Evolutionary conservation across 2,113 vertebrate species (phyloP), one percentile per base, ranked within the genome.

Genomic region (Electrona antarctica): DNA sequence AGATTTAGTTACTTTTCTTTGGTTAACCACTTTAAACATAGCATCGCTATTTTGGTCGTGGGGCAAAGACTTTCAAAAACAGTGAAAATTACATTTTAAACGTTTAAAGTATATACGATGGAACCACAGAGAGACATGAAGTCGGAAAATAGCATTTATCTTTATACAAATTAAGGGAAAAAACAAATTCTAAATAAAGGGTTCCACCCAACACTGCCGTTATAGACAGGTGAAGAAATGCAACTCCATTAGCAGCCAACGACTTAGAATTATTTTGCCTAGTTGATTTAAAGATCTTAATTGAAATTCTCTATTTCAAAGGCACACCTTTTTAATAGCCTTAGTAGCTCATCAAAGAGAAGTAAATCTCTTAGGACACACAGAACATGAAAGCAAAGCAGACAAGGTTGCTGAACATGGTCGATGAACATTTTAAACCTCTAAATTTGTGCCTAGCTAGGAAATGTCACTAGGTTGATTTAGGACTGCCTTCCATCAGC

Each of bases 321-420:
- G 66, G 28, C 41, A 50, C 48, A 49, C 33, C 66, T 82, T 78
- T 69, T 55, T 59, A 67, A 85, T 77, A 79, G 49, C 62, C 21
- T 60, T 45, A 73, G 7, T 64, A 54, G 7, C 67, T 52, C 58
- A 77, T 83, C 70, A 85, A 88, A 78, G 72, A 57, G 45, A 33
- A 69, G 63, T 61, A 67, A 74, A 82, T 82, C 71, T 69, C 56
- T 62, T 67, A 10, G 47, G 63, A 62, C 75, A 50, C 41, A 52
- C 46, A 14, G 45, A 56, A 73, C 80, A 83, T 83, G 67, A 83
- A 86, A 77, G 76, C 51, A 8, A 45, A 68, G 72, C 57, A 81
- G 74, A 77, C 77, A 75, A 80, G 67, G 54, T 9, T 28, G 13
- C 56, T n/a, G n/a, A 57, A 65, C n/a, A n/a, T n/a, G n/a, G 62